phyloP scores from a whole-genome alignment of 2,888 invertebrate species.

The Branchipolynoe longqiensis region DNA sequence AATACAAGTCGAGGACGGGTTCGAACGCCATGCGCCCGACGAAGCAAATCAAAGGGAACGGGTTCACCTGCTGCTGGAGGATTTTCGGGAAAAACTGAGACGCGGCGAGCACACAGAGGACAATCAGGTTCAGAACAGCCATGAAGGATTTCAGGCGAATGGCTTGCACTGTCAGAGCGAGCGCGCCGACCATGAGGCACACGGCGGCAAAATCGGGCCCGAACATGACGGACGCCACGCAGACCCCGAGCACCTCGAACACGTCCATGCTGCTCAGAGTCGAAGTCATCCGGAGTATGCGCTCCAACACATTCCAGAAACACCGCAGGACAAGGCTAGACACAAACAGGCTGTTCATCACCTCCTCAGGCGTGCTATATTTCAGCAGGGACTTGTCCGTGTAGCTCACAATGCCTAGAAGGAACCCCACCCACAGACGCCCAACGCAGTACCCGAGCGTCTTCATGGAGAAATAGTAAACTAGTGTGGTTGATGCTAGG shows the following conservation, averaged over 20 bases:
- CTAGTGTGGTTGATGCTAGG: constrained; percentile 74
- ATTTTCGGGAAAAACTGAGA: constrained; percentile 73
- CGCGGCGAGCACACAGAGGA: constrained; percentile 70
- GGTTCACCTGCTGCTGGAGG: constrained; percentile 73
- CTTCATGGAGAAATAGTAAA: constrained; percentile 76
- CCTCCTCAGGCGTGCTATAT: constrained; percentile 73
- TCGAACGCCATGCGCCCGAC: constrained; percentile 74
- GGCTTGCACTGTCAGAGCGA: constrained; percentile 74
- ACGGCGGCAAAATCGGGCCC: constrained; percentile 73
- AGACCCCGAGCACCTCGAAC: constrained; percentile 77
- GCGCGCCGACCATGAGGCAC: constrained; percentile 72
- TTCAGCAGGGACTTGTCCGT: constrained; percentile 70
- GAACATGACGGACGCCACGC: constrained; percentile 74
- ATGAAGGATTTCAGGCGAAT: constrained; percentile 78
- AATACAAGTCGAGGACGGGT: constrained; percentile 77
- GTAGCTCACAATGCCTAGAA: constrained; percentile 78
- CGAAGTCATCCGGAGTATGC: constrained; percentile 70
- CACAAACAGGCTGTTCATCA: constrained; percentile 78
- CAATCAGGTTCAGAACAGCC: constrained; percentile 71
- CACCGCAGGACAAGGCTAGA: constrained; percentile 73
- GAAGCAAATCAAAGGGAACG: constrained; percentile 75
- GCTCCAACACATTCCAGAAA: constrained; percentile 74
- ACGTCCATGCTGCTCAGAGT: constrained; percentile 70
- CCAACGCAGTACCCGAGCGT: constrained; percentile 73
- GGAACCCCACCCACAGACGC: constrained; percentile 79